These are phyloP conservation scores for Euura lappo DNA, from an alignment of 1,140 invertebrate species.

Conservation along the genomic window DNA sequence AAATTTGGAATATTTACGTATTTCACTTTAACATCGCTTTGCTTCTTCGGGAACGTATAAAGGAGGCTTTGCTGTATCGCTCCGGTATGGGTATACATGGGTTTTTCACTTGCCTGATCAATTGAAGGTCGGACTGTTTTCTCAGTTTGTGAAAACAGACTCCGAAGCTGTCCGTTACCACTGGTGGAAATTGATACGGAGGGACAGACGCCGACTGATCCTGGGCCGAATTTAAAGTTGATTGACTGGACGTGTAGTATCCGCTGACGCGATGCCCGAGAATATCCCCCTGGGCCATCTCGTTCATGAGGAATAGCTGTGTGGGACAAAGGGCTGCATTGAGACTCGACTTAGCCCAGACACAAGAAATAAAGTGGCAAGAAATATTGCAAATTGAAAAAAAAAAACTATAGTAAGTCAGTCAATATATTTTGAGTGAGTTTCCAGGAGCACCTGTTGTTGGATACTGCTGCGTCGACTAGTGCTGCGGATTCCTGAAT, in stretches of 20 bases:
- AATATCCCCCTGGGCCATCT: constrained; percentile 75
- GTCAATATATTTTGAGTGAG: neutral
- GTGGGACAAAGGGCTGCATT: constrained; percentile 34
- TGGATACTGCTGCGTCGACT: constrained; percentile 84
- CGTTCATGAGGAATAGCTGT: constrained; percentile 72
- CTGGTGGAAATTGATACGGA: constrained; percentile 55
- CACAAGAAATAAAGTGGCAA: no score
- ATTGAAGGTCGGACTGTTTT: constrained; percentile 86
- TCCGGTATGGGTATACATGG: constrained; percentile 28
- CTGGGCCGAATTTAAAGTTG: constrained; percentile 64
- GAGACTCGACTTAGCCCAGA: no score
- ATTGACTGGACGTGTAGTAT: constrained; percentile 83
- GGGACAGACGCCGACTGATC: constrained; percentile 54
- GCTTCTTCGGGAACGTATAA: no score
- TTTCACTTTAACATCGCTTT: no score
- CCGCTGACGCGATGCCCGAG: constrained; percentile 83
- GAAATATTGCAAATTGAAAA: constrained; percentile 14
- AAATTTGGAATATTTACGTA: no score
- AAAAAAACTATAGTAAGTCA: constrained; percentile 22
- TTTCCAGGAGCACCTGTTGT: constrained; percentile 69
- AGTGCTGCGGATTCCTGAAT: constrained; percentile 85
- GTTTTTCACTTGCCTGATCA: constrained; percentile 67
- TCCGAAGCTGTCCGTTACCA: constrained; percentile 64
- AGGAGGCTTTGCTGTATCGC: no score
- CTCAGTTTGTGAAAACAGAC: constrained; percentile 79